Percentiles rank a stretch among this genome's conserved stretches.
Evolutionary conservation across 2,113 vertebrate genomes (phyloP).

Genomic region (Paraplagusia blochii): DNA sequence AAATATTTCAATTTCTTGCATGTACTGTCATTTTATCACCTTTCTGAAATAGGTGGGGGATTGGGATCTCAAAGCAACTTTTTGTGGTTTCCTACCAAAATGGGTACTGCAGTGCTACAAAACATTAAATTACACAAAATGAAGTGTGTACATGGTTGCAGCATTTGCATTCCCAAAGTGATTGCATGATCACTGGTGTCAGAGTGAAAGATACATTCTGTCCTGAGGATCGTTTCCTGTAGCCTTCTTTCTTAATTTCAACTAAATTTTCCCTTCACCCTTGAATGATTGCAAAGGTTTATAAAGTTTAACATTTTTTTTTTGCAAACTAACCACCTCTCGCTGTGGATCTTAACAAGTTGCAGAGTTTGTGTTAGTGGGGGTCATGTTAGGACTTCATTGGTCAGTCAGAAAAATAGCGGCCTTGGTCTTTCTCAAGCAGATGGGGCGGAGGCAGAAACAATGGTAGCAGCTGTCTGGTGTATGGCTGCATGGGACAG

Average conservation of each 20-base stretch:
- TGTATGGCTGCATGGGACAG: slow-evolving; percentile 68
- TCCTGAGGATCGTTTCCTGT: slow-evolving; percentile 29
- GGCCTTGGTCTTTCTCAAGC: slow-evolving; percentile 36
- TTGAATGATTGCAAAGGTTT: too few relatives aligned
- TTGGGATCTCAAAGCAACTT: slow-evolving; percentile 94
- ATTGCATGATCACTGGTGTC: slow-evolving; percentile 59
- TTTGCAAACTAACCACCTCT: not conserved
- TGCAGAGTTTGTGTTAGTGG: slow-evolving; percentile 1
- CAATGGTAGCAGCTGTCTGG: slow-evolving; percentile 72
- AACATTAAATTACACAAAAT: slow-evolving; percentile 55
- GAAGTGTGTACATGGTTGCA: slow-evolving; percentile 51
- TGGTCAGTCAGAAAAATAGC: slow-evolving; percentile 23
- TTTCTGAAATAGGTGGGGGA: slow-evolving; percentile 73
- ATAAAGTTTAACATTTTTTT: not conserved
- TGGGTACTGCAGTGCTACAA: slow-evolving; percentile 88
- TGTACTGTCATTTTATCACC: slow-evolving; percentile 74
- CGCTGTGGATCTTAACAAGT: not conserved
- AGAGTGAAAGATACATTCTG: slow-evolving; percentile 35
- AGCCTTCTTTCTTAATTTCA: slow-evolving; percentile 4
- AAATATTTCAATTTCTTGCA: slow-evolving; percentile 74
- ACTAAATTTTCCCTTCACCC: slow-evolving; percentile 11
- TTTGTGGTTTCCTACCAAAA: slow-evolving; percentile 96
- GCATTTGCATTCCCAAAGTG: slow-evolving; percentile 58
- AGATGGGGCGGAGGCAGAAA: slow-evolving; percentile 69
- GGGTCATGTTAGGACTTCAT: slow-evolving; percentile 39